Evolutionary conservation across 2,888 invertebrate genomes (phyloP), one percentile per base, ranked within the genome.

Genomic region (Boloria selene): DNA sequence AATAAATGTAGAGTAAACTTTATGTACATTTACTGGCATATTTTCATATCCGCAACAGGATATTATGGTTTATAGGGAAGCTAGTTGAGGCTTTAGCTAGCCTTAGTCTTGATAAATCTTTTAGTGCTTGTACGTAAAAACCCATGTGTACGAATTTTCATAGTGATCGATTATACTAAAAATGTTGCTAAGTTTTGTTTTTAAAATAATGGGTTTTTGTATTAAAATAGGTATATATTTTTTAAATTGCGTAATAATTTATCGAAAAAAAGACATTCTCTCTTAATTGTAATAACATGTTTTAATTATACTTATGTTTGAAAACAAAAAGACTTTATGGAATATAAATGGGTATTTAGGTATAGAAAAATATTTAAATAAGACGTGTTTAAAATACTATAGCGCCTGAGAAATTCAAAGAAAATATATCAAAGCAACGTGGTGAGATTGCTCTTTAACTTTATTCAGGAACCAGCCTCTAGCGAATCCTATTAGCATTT

Each of bases 21-120:
- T 42, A 51, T 38, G 13, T 38, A 59, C 38, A 18, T 18, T 59
- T 38, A 59, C 31, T 50, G 56, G 38, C 18, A 54, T 47, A 56
- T n/a, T 64, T 56, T 51, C 56, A 64, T 44, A 64, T 64, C 63
- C 56, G 62, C 54, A 7, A 49, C 38, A 47, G 63, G 63, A 63
- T 55, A n/a, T n/a, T n/a, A 63, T 63, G 26, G 31, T 26, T 49
- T 22, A 44, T 13, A 22, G 42, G 42, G 55, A 56, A 55, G n/a
- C n/a, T n/a, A n/a, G n/a, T n/a, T n/a, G n/a, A n/a, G n/a, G n/a
- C n/a, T n/a, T n/a, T n/a, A 22, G 22, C 22, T 22, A 22, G 47
- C 31, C n/a, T 38, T 10, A 38, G 31, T 38, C 31, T 38, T 49
- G 10, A 4, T 49, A 49, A 16, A 3, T 16, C 16, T n/a, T 49